These are phyloP conservation scores for Nephrotoma guestfalica DNA, from an alignment of 2,888 invertebrate genomes.

Conservation along the genomic window DNA sequence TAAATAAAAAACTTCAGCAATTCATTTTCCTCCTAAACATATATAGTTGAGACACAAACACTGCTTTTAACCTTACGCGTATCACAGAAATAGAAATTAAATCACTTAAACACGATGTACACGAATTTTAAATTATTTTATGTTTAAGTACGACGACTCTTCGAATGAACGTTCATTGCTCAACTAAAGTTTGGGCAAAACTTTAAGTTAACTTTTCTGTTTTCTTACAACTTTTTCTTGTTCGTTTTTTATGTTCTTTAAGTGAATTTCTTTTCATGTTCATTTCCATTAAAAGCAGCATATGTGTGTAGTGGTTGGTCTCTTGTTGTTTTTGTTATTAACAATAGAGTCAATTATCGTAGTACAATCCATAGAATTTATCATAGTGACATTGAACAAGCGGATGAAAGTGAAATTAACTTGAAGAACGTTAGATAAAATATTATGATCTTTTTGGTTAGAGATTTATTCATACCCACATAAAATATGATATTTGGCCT, in stretches of 20 bases:
- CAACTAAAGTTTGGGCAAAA: background rate
- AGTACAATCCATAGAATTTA: background rate
- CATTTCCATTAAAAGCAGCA: background rate
- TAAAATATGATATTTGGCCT: background rate
- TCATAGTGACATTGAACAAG: background rate
- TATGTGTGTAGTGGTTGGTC: background rate
- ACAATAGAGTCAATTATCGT: no score
- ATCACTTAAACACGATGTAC: background rate
- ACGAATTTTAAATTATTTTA: background rate
- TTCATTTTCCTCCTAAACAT: background rate
- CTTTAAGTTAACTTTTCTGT: background rate
- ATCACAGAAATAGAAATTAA: background rate
- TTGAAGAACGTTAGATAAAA: background rate
- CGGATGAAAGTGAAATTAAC: background rate
- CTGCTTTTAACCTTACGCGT: background rate
- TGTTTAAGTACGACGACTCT: background rate
- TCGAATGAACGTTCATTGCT: background rate
- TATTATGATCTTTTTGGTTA: no score
- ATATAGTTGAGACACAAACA: background rate
- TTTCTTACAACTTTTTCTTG: background rate
- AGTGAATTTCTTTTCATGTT: background rate
- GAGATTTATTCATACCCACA: background rate
- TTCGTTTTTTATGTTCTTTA: background rate
- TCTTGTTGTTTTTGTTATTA: background rate
- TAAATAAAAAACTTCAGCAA: background rate